Conservation (phyloP, 2,888 invertebrate species). For the Theretra japonica region DNA sequence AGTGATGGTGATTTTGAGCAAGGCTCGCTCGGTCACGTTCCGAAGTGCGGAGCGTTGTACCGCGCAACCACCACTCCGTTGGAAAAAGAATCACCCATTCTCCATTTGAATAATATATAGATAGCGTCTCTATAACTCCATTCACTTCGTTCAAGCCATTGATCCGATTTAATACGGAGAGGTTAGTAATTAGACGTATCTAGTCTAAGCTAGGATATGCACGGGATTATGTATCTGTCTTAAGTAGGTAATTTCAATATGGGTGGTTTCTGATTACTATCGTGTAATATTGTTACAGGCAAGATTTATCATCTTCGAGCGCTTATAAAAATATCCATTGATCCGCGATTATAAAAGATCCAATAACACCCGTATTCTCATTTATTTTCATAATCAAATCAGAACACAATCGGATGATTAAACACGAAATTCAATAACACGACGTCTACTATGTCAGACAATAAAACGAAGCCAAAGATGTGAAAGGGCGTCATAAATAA, state of each 20-base stretch:
- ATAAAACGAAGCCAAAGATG: slow-evolving; percentile 75
- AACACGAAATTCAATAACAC: slow-evolving; percentile 67
- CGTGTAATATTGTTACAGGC: neutral
- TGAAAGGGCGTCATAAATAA: slow-evolving; percentile 81
- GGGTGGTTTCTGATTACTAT: neutral
- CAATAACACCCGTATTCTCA: neutral
- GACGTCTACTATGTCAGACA: slow-evolving; percentile 61
- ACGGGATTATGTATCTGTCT: neutral
- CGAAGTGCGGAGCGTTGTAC: slow-evolving; percentile 82
- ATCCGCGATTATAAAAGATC: neutral
- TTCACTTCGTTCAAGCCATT: slow-evolving; percentile 13
- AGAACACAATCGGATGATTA: slow-evolving; percentile 43
- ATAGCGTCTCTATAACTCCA: slow-evolving; percentile 74
- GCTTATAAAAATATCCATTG: neutral
- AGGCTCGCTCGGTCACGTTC: slow-evolving; percentile 75
- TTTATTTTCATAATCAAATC: slow-evolving; percentile 13
- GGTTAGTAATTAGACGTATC: neutral
- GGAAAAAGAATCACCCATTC: slow-evolving; percentile 75
- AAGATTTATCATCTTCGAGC: neutral
- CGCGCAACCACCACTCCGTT: slow-evolving; percentile 76
- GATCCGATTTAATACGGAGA: neutral
- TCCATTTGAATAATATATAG: slow-evolving; percentile 80
- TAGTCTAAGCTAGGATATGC: neutral
- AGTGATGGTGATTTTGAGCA: slow-evolving; percentile 57
- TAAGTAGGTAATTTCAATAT: neutral